These are phyloP conservation scores for Chaetodon trifascialis DNA, from an alignment of 2,113 vertebrate genomes.

Conservation along the genomic window DNA sequence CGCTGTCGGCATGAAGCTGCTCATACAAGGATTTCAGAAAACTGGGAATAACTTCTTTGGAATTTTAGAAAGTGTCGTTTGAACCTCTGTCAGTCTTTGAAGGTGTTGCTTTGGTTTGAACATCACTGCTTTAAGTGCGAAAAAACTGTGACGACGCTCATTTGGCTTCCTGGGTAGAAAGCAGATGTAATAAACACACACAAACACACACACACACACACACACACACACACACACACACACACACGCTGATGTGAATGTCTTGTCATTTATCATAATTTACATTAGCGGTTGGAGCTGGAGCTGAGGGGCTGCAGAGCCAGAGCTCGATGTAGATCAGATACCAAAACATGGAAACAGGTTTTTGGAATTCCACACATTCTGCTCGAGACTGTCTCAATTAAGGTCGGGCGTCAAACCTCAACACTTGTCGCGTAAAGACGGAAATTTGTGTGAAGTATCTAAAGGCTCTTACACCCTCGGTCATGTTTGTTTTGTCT, in stretches of 20 bases:
- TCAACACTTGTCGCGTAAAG: no score
- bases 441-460: not conserved
- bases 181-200: not conserved
- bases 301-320: not conserved
- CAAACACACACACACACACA: not conserved
- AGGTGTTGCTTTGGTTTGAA: not conserved
- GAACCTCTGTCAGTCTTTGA: not conserved
- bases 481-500: no score
- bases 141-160: not conserved
- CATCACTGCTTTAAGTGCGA: not conserved
- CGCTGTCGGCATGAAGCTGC: not conserved
- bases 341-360: not conserved
- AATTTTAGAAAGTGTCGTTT: not conserved
- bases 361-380: conserved; percentile 2
- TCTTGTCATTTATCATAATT: not conserved
- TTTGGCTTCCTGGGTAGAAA: not conserved
- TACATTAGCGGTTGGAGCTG: not conserved
- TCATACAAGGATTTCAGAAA: not conserved
- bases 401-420: not conserved
- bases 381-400: not conserved
- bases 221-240: not conserved
- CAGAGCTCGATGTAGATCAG: not conserved
- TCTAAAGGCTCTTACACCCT: not conserved
- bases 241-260: not conserved
- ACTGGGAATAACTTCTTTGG: not conserved